Percentiles rank a stretch among this genome's conserved stretches.
phyloP scores from a whole-genome alignment of 2,888 invertebrate genomes.

The Eurois occulta region DNA sequence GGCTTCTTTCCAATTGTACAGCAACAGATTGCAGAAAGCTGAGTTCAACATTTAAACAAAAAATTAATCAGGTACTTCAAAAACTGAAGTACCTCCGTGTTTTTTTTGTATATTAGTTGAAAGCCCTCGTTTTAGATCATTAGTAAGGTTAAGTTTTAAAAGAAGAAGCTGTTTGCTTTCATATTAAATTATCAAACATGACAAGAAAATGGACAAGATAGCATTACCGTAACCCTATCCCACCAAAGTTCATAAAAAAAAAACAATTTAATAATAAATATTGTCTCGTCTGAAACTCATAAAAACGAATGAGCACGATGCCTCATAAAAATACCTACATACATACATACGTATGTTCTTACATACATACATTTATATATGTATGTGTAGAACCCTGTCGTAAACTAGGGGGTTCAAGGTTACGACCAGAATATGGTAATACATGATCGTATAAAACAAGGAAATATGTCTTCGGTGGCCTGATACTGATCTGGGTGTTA shows the following conservation, averaged over 20 bases:
- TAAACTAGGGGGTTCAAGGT: conserved; percentile 63
- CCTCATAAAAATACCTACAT: conserved; percentile 60
- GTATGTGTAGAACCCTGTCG: conserved; percentile 48
- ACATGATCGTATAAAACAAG: conserved; percentile 64
- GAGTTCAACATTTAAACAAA: too few species aligned
- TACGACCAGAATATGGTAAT: conserved; percentile 63
- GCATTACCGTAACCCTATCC: background rate
- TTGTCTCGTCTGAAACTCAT: conserved; percentile 52
- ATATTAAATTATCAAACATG: background rate
- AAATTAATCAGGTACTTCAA: too few species aligned
- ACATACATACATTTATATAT: conserved; percentile 38
- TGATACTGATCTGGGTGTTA: conserved; percentile 56
- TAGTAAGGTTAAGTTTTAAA: too few species aligned
- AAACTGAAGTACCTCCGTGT: too few species aligned
- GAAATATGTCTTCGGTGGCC: conserved; percentile 48
- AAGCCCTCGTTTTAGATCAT: background rate
- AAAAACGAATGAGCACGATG: conserved; percentile 57
- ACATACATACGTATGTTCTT: conserved; percentile 21
- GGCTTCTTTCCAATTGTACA: too few species aligned
- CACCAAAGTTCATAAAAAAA: conserved; percentile 49
- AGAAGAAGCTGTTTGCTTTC: background rate
- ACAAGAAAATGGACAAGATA: background rate
- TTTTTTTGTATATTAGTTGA: background rate
- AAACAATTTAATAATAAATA: conserved; percentile 65
- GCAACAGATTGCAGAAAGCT: too few species aligned